Percentiles rank a stretch among this genome's conserved stretches.
Conservation (phyloP, 2,888 invertebrate species). For the Lumbricus terrestris region DNA sequence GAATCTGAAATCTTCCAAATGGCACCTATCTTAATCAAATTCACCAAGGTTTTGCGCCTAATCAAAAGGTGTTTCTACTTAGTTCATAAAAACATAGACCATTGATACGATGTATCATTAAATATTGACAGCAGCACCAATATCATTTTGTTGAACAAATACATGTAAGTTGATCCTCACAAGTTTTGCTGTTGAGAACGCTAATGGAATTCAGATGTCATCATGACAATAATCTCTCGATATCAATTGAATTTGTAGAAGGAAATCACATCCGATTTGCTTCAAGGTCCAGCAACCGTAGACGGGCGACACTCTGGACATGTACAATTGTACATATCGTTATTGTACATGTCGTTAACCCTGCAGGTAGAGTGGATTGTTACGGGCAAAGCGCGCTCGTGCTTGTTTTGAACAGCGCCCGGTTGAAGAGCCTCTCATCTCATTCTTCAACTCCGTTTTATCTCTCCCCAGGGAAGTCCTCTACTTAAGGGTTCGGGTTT, state of each 20-base stretch:
- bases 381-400: not conserved
- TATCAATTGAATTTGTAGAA: not conserved
- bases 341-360: too few species aligned
- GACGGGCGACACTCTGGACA: not conserved
- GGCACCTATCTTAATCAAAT: too few species aligned
- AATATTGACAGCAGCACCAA: too few species aligned
- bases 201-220: not conserved
- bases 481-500: not conserved
- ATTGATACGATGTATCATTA: too few species aligned
- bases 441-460: not conserved
- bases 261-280: not conserved
- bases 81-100: too few species aligned
- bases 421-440: not conserved
- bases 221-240: not conserved
- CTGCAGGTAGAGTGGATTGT: not conserved
- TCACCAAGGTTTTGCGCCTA: too few species aligned
- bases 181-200: not conserved
- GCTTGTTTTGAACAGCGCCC: not conserved
- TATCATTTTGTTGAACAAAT: too few species aligned
- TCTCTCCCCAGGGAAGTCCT: not conserved
- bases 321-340: too few species aligned
- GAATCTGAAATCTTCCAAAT: too few species aligned
- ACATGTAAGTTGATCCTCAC: not conserved
- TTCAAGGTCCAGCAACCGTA: not conserved
- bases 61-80: too few species aligned